Evolutionary conservation across 2,888 invertebrate species (phyloP).

Genomic region (Erpobdella octoculata): DNA sequence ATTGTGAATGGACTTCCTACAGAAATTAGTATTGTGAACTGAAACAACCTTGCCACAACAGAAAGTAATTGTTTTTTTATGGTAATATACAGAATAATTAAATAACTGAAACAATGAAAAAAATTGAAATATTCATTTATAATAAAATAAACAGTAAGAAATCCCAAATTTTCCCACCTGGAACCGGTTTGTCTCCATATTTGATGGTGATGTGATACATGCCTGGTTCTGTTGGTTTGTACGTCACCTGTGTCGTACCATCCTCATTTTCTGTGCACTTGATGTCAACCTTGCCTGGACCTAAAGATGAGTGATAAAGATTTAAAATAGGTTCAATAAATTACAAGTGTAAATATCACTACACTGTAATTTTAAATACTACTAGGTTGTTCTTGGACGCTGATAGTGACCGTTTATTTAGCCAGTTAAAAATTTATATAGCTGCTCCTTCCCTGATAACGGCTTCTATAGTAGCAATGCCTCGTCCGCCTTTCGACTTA

Average conservation of each 20-base stretch:
- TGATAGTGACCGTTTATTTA: no score
- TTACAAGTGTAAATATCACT: neutral
- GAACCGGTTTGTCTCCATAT: slow-evolving; percentile 94
- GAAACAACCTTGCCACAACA: no score
- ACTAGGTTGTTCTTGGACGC: no score
- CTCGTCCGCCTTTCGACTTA: no score
- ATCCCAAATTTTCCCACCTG: slow-evolving; percentile 57
- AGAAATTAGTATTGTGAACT: no score
- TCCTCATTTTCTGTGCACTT: slow-evolving; percentile 88
- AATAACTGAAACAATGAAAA: no score
- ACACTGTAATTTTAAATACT: no score
- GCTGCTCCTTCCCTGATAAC: no score
- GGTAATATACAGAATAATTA: neutral
- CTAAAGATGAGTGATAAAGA: slow-evolving; percentile 63
- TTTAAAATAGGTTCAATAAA: neutral
- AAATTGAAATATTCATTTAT: neutral
- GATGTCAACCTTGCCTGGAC: slow-evolving; percentile 95
- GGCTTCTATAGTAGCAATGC: no score
- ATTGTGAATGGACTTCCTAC: slow-evolving; percentile 60
- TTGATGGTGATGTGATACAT: slow-evolving; percentile 87
- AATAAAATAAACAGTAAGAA: no score
- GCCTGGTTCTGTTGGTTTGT: slow-evolving; percentile 92
- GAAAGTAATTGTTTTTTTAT: no score
- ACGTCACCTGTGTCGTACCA: slow-evolving; percentile 85
- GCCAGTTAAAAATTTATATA: no score